A percentile compares a stretch with the other conserved stretches of the same genome.
These are phyloP conservation scores for Venusia cambrica DNA, from an alignment of 2,888 invertebrate genomes.

Conservation along the genomic window DNA sequence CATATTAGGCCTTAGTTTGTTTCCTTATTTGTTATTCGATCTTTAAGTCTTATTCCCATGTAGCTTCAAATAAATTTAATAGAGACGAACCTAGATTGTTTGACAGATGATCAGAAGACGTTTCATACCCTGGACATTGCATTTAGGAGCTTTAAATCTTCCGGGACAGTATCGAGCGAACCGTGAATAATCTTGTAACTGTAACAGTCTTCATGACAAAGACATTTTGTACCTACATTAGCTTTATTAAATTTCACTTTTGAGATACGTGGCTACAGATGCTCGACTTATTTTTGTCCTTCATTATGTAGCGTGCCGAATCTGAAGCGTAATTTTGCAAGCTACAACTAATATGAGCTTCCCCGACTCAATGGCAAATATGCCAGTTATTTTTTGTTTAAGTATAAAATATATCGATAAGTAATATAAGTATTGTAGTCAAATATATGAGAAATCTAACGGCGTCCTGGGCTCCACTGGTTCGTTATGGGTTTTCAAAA, in stretches of 20 bases:
- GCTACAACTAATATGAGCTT: too few species aligned
- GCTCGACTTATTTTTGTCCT: neutral
- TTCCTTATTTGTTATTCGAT: too few species aligned
- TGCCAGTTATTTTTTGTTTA: too few species aligned
- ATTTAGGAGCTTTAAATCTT: slow-evolving; percentile 27
- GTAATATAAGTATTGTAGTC: too few species aligned
- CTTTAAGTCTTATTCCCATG: slow-evolving; percentile 1
- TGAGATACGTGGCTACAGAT: slow-evolving; percentile 5
- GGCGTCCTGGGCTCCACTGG: too few species aligned
- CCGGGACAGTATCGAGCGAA: slow-evolving; percentile 29
- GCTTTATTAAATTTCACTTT: slow-evolving; percentile 25
- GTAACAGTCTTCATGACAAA: slow-evolving; percentile 29
- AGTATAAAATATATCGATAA: too few species aligned
- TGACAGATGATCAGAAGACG: slow-evolving; percentile 16
- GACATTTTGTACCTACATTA: slow-evolving; percentile 30
- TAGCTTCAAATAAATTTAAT: slow-evolving; percentile 2
- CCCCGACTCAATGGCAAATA: too few species aligned
- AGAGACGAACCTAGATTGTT: slow-evolving; percentile 13
- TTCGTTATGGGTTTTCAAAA: too few species aligned
- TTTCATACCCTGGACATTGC: slow-evolving; percentile 18
- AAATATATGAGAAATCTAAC: too few species aligned
- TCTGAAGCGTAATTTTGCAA: too few species aligned
- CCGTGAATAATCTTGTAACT: slow-evolving; percentile 30
- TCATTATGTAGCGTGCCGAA: too few species aligned
- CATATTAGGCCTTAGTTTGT: too few species aligned